These are phyloP conservation scores for Erethizon dorsatum DNA, from an alignment of 2,797 vertebrate species.

Conservation along the genomic window DNA sequence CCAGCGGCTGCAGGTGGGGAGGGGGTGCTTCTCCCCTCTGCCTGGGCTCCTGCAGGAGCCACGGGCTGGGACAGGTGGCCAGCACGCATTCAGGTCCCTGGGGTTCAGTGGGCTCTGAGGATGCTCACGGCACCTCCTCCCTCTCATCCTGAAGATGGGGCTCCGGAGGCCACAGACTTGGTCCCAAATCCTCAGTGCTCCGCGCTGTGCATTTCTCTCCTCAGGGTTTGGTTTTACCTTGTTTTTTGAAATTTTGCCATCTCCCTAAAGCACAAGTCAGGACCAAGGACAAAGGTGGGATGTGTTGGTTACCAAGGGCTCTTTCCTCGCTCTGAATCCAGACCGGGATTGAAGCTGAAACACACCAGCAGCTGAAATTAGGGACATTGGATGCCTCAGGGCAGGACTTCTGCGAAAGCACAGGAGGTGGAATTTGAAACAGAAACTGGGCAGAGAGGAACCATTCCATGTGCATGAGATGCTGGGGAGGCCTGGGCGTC, in stretches of 20 bases:
- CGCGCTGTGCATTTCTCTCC: background rate
- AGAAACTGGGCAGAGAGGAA: background rate
- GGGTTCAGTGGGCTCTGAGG: background rate
- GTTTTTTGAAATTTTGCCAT: background rate
- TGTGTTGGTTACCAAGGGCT: constrained; percentile 32
- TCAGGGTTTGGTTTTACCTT: background rate
- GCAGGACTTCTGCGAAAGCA: background rate
- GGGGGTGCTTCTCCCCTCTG: background rate
- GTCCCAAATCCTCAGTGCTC: background rate
- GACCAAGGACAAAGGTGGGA: background rate
- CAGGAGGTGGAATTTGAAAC: background rate
- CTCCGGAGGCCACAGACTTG: background rate
- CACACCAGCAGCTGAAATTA: background rate
- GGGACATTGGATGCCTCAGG: background rate
- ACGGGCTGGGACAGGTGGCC: background rate
- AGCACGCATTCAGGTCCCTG: background rate
- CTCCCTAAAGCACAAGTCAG: background rate
- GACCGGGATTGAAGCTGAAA: constrained; percentile 13
- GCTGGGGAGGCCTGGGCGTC: background rate
- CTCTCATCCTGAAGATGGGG: background rate
- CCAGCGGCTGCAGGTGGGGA: background rate
- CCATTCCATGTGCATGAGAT: background rate
- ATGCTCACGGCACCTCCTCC: background rate
- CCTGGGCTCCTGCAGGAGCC: background rate
- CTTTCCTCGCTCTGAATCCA: background rate